A percentile compares a stretch with the other conserved stretches of the same genome.
Conservation (phyloP, 2,797 vertebrate genomes). For the Heterohyrax brucei region DNA sequence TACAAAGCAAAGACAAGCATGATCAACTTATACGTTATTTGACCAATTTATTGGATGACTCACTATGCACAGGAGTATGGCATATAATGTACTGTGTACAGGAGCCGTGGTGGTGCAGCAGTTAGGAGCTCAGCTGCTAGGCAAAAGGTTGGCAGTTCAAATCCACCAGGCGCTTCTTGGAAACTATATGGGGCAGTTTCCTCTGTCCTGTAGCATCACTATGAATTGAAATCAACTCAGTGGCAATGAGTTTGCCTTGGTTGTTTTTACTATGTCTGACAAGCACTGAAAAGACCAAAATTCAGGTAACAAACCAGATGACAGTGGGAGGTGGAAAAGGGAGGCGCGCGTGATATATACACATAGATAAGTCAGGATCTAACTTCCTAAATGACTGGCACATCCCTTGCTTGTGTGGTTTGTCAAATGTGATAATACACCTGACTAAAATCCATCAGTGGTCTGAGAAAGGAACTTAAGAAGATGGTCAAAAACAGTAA, state of each 20-base stretch:
- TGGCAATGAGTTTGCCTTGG: too few species aligned
- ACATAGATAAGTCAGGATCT: accelerated
- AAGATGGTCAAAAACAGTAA: neutral
- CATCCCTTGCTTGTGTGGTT: accelerated
- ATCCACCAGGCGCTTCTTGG: too few species aligned
- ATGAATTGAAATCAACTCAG: too few species aligned
- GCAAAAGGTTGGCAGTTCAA: too few species aligned
- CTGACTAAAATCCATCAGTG: neutral
- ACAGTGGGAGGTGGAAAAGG: neutral
- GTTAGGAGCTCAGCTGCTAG: too few species aligned
- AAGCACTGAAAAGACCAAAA: neutral
- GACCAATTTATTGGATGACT: neutral
- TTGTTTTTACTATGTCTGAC: too few species aligned
- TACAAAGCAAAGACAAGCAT: too few species aligned
- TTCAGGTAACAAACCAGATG: neutral
- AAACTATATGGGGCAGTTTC: too few species aligned
- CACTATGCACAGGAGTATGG: neutral
- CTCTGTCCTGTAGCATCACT: too few species aligned
- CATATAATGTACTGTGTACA: too few species aligned
- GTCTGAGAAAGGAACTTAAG: neutral
- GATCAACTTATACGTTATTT: neutral
- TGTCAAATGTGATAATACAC: accelerated
- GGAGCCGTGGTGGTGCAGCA: too few species aligned
- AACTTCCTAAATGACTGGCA: accelerated
- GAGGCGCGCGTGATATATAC: accelerated